phyloP scores from a whole-genome alignment of 2,797 vertebrate genomes.

The Coregonus sp. region DNA sequence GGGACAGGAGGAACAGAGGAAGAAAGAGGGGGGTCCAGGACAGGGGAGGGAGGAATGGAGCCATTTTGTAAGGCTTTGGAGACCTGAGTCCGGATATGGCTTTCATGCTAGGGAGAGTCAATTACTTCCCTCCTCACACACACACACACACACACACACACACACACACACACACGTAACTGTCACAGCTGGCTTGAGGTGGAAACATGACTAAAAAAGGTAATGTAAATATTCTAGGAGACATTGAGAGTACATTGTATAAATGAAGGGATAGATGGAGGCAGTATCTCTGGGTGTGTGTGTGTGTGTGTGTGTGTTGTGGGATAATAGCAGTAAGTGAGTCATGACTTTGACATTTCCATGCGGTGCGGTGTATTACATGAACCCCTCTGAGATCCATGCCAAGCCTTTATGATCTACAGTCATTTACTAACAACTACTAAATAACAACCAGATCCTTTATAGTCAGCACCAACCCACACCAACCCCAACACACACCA shows the following conservation, averaged over 20 bases:
- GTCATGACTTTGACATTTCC: conserved; percentile 72
- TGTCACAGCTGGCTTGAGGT: conserved; percentile 57
- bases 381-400: conserved; percentile 54
- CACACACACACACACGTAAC: conserved; percentile 10
- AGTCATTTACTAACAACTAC: too few relatives aligned
- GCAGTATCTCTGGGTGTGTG: not conserved
- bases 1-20: not conserved
- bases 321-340: conserved; percentile 55
- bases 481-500: too few relatives aligned
- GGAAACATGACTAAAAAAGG: conserved; percentile 65
- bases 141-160: not conserved
- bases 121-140: conserved; percentile 19
- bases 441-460: too few relatives aligned
- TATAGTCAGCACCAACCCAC: too few relatives aligned
- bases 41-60: not conserved
- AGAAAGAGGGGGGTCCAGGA: not conserved
- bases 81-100: conserved; percentile 16
- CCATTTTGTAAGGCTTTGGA: conserved; percentile 12
- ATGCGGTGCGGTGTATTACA: conserved; percentile 56
- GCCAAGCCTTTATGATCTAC: conserved; percentile 53
- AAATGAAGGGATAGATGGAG: conserved; percentile 13
- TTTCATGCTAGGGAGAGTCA: conserved; percentile 13
- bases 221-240: conserved; percentile 57
- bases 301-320: conserved; percentile 24
- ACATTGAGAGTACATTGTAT: conserved; percentile 12